phyloP scores from a whole-genome alignment of 1,140 invertebrate genomes.

The Drosophila sulfurigaster region DNA sequence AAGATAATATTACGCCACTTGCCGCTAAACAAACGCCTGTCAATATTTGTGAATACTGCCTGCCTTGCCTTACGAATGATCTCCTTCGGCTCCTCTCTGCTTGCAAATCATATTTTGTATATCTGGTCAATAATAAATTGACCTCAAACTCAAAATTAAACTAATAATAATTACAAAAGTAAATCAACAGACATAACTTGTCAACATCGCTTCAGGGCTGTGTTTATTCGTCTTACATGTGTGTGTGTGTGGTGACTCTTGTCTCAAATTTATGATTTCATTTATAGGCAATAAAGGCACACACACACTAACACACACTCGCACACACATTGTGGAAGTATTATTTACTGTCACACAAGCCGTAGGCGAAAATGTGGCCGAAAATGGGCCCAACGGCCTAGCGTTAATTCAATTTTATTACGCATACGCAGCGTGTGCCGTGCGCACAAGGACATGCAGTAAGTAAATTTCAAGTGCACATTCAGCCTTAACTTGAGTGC shows the following conservation, averaged over 20 bases:
- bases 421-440: conserved; percentile 62
- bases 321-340: conserved; percentile 8
- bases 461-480: conserved; percentile 40
- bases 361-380: conserved; percentile 54
- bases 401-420: conserved; percentile 77
- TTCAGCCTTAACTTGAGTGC: conserved; percentile 4
- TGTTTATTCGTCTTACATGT: not conserved
- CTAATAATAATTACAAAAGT: conserved; percentile 66
- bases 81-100: conserved; percentile 2
- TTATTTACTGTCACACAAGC: conserved; percentile 45
- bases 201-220: conserved; percentile 32
- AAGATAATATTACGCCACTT: conserved; percentile 54
- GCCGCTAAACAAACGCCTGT: conserved; percentile 46
- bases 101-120: conserved; percentile 27
- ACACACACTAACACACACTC: conserved; percentile 7
- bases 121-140: conserved; percentile 47
- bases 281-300: conserved; percentile 60
- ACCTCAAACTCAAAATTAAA: conserved; percentile 50
- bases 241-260: conserved; percentile 32
- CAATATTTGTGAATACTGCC: conserved; percentile 41
- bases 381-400: conserved; percentile 47
- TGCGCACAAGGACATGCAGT: conserved; percentile 49
- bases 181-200: conserved; percentile 38
- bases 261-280: conserved; percentile 67
- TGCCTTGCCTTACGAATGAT: not conserved